Evolutionary conservation across 2,888 invertebrate genomes (phyloP).

Genomic region (Therioaphis trifolii): DNA sequence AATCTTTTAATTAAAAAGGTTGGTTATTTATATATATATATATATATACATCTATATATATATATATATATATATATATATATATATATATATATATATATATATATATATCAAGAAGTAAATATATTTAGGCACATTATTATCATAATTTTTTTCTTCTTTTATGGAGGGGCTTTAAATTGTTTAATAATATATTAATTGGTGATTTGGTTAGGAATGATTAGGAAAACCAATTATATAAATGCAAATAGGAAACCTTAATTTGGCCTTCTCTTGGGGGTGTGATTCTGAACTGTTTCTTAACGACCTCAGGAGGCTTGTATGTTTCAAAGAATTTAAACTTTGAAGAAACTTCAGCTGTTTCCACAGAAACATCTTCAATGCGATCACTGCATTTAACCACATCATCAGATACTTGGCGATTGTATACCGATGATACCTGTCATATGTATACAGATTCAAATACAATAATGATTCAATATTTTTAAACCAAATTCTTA

Average conservation of each 20-base stretch:
- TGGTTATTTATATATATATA: too few relatives aligned
- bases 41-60: too few relatives aligned
- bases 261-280: constrained; percentile 85
- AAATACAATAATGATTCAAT: constrained; percentile 16
- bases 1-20: too few relatives aligned
- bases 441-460: constrained; percentile 39
- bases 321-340: constrained; percentile 94
- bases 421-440: constrained; percentile 66
- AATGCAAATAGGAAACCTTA: constrained; percentile 70
- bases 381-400: constrained; percentile 79
- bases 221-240: constrained; percentile 60
- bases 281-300: constrained; percentile 86
- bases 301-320: constrained; percentile 77
- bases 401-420: constrained; percentile 76
- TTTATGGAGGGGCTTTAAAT: too few relatives aligned
- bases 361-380: constrained; percentile 83
- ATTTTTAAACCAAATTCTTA: background rate
- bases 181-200: constrained; percentile 42
- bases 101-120: too few relatives aligned
- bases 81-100: too few relatives aligned
- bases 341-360: constrained; percentile 84
- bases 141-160: too few relatives aligned
- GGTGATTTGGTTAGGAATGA: constrained; percentile 45
- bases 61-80: too few relatives aligned
- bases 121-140: too few relatives aligned